Percentiles rank a stretch among this genome's conserved stretches.
Conservation (phyloP, 2,797 vertebrate species). For the Leucoraja ocellata region DNA sequence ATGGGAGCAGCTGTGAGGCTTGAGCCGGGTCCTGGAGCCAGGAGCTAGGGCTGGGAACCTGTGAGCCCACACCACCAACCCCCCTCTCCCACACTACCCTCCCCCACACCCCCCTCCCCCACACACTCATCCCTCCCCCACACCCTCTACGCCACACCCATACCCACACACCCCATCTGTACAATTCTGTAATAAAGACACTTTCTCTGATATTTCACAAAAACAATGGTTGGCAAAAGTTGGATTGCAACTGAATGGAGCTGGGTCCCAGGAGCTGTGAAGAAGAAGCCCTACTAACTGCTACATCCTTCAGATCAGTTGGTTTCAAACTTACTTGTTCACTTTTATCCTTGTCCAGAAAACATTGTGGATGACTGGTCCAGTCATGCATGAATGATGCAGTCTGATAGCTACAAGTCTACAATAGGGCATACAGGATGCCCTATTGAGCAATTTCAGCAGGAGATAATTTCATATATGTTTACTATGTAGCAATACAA, state of each 20-base stretch:
- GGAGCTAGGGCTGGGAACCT: too few relatives aligned
- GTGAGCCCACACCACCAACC: too few relatives aligned
- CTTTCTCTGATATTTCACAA: not conserved
- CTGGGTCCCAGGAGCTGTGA: too few relatives aligned
- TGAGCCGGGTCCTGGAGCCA: too few relatives aligned
- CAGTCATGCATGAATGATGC: not conserved
- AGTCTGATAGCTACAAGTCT: not conserved
- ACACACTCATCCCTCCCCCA: too few relatives aligned
- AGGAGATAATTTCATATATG: not conserved
- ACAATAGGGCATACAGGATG: not conserved
- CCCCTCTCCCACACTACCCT: too few relatives aligned
- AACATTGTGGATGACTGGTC: not conserved
- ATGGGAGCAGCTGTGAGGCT: too few relatives aligned
- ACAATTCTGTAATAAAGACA: not conserved
- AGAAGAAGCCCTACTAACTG: too few relatives aligned
- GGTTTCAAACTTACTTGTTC: not conserved
- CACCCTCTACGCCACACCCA: too few relatives aligned
- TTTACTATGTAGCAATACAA: not conserved
- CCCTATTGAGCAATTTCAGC: not conserved
- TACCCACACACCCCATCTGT: too few relatives aligned
- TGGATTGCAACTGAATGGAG: not conserved
- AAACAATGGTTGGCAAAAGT: not conserved
- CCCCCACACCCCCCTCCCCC: too few relatives aligned
- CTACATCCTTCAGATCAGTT: not conserved
- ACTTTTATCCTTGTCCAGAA: not conserved